Evolutionary conservation across 2,113 vertebrate genomes (phyloP).

Genomic region (Menidia beryllina): DNA sequence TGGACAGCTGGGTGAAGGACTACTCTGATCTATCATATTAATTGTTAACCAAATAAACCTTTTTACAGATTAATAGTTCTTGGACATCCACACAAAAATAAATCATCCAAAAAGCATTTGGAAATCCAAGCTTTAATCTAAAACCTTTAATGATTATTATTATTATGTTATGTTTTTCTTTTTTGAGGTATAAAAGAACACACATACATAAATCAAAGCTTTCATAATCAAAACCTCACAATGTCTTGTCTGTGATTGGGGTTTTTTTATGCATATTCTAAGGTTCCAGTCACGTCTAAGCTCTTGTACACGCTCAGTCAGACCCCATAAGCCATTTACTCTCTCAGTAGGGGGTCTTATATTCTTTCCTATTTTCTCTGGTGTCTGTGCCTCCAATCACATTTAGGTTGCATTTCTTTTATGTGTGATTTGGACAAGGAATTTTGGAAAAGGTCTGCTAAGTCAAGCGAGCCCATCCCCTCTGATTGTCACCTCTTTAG

Average conservation of each 20-base stretch:
- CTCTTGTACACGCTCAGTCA: constrained; percentile 20
- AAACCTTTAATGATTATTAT: constrained; percentile 3
- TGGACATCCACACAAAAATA: constrained; percentile 14
- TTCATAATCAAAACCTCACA: constrained; percentile 40
- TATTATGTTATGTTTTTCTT: constrained; percentile 7
- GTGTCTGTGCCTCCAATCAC: constrained; percentile 54
- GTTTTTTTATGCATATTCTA: constrained; percentile 40
- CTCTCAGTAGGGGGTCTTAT: constrained; percentile 45
- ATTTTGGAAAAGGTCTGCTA: constrained; percentile 13
- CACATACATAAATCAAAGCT: constrained; percentile 34
- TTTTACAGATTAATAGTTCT: constrained; percentile 39
- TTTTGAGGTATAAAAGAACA: neutral
- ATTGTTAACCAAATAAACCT: constrained; percentile 40
- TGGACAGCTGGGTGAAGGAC: constrained; percentile 42
- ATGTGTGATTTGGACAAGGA: constrained; percentile 34
- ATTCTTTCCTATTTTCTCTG: constrained; percentile 39
- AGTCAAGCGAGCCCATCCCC: constrained; percentile 14
- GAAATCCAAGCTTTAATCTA: constrained; percentile 35
- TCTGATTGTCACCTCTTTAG: constrained; percentile 11
- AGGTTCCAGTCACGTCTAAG: constrained; percentile 31
- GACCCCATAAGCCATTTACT: constrained; percentile 49
- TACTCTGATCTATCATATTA: constrained; percentile 34
- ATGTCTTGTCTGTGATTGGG: constrained; percentile 35
- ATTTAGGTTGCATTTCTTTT: constrained; percentile 29
- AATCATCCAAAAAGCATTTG: constrained; percentile 26